Evolutionary conservation across 2,797 vertebrate genomes (phyloP), one percentile per base, ranked within the genome.

Genomic region (Chelon auratus): DNA sequence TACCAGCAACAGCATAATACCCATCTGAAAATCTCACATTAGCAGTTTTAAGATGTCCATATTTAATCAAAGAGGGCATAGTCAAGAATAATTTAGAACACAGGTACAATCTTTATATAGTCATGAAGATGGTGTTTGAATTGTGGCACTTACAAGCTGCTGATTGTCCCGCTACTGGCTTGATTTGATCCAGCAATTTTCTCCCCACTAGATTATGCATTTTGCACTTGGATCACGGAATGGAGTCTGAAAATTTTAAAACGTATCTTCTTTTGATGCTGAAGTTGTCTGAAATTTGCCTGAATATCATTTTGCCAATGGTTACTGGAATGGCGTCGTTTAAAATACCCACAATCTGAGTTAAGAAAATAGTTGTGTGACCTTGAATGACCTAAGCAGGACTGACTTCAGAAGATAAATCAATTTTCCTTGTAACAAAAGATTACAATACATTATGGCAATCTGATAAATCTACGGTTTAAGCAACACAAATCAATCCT

Each of bases 181-280:
- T 85, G 68, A 87, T 75, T 75, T 82, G 55, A 68, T 74, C 48
- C 14, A 30, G 72, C 58, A 69, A 67, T 82, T 79, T 78, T 45
- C 57, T 58, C 57, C 43, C 39, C 47, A 58, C 66, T 48, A 66
- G 71, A 82, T 68, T 3, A 67, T 54, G 36, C 9, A 51, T 59
- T 80, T 74, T 75, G 6, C 18, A 70, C 58, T 78, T n/a, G 9
- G n/a, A 51, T 22, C 24, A 77, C 13, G 11, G 33, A 53, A 77
- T 58, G 62, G 36, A 65, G 56, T 22, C n/a, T 13, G 18, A 2
- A 62, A 5, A 22, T 22, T 17, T 42, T 10, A 12, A 57, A 58
- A 58, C 7, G 1, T 45, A 11, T 59, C 12, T 12, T 68, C 10
- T 54, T 37, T 4, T 2, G 50, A 12, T 10, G 54, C 6, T n/a